A percentile compares a stretch with the other conserved stretches of the same genome.
Conservation (phyloP, 2,888 invertebrate species). For the Chaitophorus viminalis region DNA sequence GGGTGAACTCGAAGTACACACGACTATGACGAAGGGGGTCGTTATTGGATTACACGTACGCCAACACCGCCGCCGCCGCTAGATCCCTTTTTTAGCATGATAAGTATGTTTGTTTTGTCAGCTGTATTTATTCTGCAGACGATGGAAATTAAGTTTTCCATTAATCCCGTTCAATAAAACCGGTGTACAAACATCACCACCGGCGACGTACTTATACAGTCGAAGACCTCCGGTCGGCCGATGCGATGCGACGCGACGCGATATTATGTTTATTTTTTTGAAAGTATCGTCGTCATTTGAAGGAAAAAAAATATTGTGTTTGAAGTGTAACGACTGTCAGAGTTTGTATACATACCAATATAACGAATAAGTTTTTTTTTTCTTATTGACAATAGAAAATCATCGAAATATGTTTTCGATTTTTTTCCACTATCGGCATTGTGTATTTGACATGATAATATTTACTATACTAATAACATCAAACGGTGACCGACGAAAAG, state of each 20-base stretch:
- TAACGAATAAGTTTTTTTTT: background rate
- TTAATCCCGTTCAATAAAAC: slow-evolving; percentile 48
- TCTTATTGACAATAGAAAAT: background rate
- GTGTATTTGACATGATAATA: background rate
- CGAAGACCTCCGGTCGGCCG: background rate
- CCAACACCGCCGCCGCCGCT: background rate
- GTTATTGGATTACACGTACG: slow-evolving; percentile 31
- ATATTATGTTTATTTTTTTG: background rate
- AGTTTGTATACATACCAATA: no score
- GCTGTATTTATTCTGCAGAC: slow-evolving; percentile 55
- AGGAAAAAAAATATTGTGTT: background rate
- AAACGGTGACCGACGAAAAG: background rate
- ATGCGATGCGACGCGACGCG: no score
- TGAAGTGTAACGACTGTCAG: background rate
- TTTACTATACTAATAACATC: background rate
- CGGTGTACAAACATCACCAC: slow-evolving; percentile 20
- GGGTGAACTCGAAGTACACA: background rate
- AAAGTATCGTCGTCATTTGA: background rate
- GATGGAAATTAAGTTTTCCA: slow-evolving; percentile 53
- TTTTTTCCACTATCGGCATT: background rate
- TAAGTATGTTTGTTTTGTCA: slow-evolving; percentile 57
- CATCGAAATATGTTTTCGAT: background rate
- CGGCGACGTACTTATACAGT: background rate
- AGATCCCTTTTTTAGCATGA: slow-evolving; percentile 32
- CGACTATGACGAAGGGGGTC: background rate